Percentiles rank a stretch among this genome's conserved stretches.
These are phyloP conservation scores for Ibycter americanus DNA, from an alignment of 2,797 vertebrate species.

Conservation along the genomic window DNA sequence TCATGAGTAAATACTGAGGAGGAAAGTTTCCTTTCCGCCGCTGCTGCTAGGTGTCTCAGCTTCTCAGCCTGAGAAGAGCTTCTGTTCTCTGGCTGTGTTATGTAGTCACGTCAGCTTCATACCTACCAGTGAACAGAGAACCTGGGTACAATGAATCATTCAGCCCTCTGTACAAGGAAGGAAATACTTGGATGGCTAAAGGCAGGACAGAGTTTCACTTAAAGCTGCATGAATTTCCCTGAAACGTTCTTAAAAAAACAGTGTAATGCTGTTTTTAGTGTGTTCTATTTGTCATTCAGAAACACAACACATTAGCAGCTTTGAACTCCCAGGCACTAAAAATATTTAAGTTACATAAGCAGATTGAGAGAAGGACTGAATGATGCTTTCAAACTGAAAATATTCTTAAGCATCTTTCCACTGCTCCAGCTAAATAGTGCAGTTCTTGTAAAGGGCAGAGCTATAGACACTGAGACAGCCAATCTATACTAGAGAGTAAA, in stretches of 20 bases:
- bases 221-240: conserved; percentile 66
- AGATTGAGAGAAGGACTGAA: conserved; percentile 66
- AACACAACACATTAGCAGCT: conserved; percentile 76
- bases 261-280: conserved; percentile 72
- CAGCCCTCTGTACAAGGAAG: conserved; percentile 66
- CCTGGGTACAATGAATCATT: conserved; percentile 78
- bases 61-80: conserved; percentile 64
- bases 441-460: conserved; percentile 58
- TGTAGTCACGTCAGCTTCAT: conserved; percentile 67
- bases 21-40: conserved; percentile 59
- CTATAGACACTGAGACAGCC: conserved; percentile 14
- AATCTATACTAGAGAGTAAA: conserved; percentile 32
- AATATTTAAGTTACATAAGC: conserved; percentile 79
- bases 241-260: conserved; percentile 71
- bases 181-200: conserved; percentile 74
- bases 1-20: conserved; percentile 65
- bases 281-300: conserved; percentile 78
- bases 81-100: conserved; percentile 63
- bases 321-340: conserved; percentile 75
- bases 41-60: conserved; percentile 27
- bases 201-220: conserved; percentile 74
- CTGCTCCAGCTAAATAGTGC: conserved; percentile 45
- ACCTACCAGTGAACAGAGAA: conserved; percentile 37
- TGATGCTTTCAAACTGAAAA: conserved; percentile 69
- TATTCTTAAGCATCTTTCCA: conserved; percentile 68